phyloP scores from a whole-genome alignment of 2,113 vertebrate genomes.

The Ctenodactylus gundi region DNA sequence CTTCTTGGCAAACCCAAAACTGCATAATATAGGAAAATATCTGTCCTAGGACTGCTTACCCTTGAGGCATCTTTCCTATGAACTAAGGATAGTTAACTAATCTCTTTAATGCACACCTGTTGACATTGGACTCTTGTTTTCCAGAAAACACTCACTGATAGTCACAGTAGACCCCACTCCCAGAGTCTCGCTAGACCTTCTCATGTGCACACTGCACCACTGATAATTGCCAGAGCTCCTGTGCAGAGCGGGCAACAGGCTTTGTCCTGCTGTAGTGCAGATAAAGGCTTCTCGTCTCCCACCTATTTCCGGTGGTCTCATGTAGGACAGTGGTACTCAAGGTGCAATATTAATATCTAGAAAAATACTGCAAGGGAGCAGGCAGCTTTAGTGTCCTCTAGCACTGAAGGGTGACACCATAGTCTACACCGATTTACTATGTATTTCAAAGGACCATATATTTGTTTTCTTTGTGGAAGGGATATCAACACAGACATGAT shows the following conservation, averaged over 20 bases:
- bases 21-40: not conserved
- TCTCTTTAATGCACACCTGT: not conserved
- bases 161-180: too few species aligned
- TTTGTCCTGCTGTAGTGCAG: not conserved
- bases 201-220: fast-evolving
- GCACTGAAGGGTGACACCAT: not conserved
- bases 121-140: too few species aligned
- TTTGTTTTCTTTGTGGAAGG: too few species aligned
- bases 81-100: not conserved
- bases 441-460: too few species aligned
- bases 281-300: not conserved
- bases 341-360: not conserved
- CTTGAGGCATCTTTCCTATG: not conserved
- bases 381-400: not conserved
- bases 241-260: not conserved
- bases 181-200: not conserved
- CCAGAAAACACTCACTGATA: not conserved
- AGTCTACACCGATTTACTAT: not conserved
- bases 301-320: not conserved
- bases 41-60: not conserved
- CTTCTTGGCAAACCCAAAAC: not conserved
- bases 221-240: not conserved
- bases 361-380: not conserved
- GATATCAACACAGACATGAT: not conserved
- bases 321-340: not conserved